These are phyloP conservation scores for Lithobates pipiens DNA, from an alignment of 2,797 vertebrate species.

Conservation along the genomic window DNA sequence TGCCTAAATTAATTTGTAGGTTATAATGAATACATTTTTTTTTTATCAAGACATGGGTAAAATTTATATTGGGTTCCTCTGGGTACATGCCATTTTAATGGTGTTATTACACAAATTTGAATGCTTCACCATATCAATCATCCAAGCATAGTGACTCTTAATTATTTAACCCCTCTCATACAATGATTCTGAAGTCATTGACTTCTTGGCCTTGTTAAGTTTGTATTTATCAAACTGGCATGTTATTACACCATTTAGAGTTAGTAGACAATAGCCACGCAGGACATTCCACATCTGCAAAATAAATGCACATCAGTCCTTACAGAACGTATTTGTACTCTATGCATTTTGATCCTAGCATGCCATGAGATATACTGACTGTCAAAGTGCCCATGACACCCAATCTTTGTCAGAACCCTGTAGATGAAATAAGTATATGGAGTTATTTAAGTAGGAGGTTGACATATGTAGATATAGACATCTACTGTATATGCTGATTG, in stretches of 20 bases:
- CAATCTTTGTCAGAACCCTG: too few species aligned
- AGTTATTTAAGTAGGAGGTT: neutral
- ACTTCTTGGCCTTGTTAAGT: too few species aligned
- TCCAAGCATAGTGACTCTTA: neutral
- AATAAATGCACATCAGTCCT: neutral
- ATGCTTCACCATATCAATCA: neutral
- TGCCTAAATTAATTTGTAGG: slow-evolving; percentile 18
- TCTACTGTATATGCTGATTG: too few species aligned
- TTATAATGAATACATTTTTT: slow-evolving; percentile 7
- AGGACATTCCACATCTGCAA: neutral
- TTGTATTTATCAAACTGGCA: neutral
- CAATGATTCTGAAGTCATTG: neutral
- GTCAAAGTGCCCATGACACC: neutral
- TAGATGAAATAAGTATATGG: neutral
- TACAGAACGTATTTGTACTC: neutral
- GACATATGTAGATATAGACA: too few species aligned
- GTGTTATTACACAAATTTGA: slow-evolving; percentile 1
- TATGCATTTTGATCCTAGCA: neutral
- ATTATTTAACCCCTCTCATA: slow-evolving; percentile 17
- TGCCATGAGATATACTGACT: neutral
- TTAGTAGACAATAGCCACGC: neutral
- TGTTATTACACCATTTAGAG: neutral
- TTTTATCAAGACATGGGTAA: neutral
- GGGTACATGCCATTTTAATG: neutral
- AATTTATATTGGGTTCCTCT: slow-evolving; percentile 6